A percentile compares a stretch with the other conserved stretches of the same genome.
Conservation (phyloP, 2,113 vertebrate species). For the Sinocyclocheilus rhinocerous region DNA sequence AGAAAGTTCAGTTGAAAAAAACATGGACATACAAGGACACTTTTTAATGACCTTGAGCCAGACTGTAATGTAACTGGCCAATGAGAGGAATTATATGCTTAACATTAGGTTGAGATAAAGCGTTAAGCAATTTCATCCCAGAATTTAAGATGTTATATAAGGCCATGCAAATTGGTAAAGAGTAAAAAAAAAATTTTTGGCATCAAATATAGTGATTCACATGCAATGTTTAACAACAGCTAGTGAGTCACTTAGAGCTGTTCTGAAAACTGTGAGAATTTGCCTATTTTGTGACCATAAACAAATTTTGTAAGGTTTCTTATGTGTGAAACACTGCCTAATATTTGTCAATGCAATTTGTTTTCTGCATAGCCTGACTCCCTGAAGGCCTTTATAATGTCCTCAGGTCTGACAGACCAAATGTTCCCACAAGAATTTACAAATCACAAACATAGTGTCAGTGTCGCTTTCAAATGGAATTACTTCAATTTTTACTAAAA, state of each 20-base stretch:
- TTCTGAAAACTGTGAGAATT: constrained; percentile 31
- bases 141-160: not conserved
- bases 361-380: not conserved
- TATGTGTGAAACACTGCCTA: not conserved
- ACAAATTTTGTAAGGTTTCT: not conserved
- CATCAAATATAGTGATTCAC: constrained; percentile 6
- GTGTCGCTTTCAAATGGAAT: not conserved
- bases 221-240: constrained; percentile 22
- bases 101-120: constrained; percentile 1
- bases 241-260: constrained; percentile 23
- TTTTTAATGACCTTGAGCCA: constrained; percentile 6
- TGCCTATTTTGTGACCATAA: not conserved
- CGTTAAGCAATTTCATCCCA: not conserved
- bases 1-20: constrained; percentile 23
- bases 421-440: not conserved
- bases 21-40: not conserved
- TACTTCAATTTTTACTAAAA: not conserved
- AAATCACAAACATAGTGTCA: not conserved
- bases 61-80: not conserved
- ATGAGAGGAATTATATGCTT: not conserved
- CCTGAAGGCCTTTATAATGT: not conserved
- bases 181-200: not conserved
- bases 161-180: not conserved
- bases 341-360: not conserved
- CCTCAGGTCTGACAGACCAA: not conserved